phyloP scores from a whole-genome alignment of 2,113 vertebrate genomes.

The Neopipo cinnamomea region DNA sequence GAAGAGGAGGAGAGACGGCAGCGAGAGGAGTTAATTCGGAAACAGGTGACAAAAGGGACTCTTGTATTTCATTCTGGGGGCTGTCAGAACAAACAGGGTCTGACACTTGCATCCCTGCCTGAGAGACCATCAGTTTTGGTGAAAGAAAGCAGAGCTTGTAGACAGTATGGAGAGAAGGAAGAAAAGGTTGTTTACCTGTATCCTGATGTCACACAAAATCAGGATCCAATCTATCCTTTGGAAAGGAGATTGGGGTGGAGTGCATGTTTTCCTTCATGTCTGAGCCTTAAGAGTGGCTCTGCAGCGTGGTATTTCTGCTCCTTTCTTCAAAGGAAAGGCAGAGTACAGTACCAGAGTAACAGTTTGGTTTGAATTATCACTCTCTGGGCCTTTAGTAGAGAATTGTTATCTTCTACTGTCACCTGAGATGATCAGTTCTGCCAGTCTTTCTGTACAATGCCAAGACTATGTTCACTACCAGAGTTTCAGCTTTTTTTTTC shows the following conservation, averaged over 20 bases:
- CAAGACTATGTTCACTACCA: not conserved
- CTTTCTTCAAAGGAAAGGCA: not conserved
- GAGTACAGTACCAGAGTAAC: not conserved
- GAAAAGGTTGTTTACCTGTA: not conserved
- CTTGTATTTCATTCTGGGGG: not conserved
- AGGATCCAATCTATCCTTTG: not conserved
- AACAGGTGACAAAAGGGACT: slow-evolving; percentile 78
- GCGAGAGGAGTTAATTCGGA: slow-evolving; percentile 89
- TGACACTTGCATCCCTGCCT: not conserved
- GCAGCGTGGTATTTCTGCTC: not conserved
- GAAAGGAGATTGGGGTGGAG: not conserved
- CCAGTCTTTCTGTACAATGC: not conserved
- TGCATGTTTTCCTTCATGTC: not conserved
- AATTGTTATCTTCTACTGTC: not conserved
- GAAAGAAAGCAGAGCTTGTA: not conserved
- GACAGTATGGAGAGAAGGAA: not conserved
- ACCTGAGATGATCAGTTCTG: not conserved
- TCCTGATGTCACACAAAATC: not conserved
- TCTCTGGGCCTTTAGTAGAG: not conserved
- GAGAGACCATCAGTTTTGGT: not conserved
- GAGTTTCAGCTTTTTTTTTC: not conserved
- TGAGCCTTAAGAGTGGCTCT: not conserved
- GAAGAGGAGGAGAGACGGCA: slow-evolving; percentile 92
- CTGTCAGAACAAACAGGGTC: not conserved
- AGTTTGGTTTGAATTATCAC: not conserved